Evolutionary conservation across 2,113 vertebrate genomes (phyloP), one percentile per base, ranked within the genome.

Genomic region (Heptranchias perlo): DNA sequence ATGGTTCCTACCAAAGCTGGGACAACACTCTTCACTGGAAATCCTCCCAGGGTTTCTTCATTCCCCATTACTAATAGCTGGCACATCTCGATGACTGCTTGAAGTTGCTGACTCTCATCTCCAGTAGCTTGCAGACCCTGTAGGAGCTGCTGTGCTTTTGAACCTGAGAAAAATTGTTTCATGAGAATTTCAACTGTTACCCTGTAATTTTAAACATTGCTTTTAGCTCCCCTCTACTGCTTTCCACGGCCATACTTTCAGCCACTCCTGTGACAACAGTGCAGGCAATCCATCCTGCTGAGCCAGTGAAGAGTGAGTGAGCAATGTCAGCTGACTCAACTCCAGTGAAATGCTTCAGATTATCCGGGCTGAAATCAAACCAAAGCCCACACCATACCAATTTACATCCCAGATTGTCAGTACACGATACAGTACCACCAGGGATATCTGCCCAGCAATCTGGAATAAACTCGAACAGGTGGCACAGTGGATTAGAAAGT

Each of bases 51-150:
- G 0, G 99, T 99, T 98, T 99, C 99, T 97, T 99, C 99, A 94
- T 99, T 99, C 94, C 99, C 99, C 99, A 99, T 99, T 96, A 99
- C 99, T 97, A 99, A 97, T 95, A 99, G 97, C 97, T 99, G 99
- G 97, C 99, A 99, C 99, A 99, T 99, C 97, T 99, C 99, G 96
- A 99, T 99, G 78, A 99, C 99, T 35, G 99, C 99, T 97, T 99
- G 99, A 87, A 99, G 98, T 95, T 99, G 99, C 96, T 99, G 99
- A 96, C 99, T 99, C 97, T 99, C 99, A 62, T 99, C 99, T 0
- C 98, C 98, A 96, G 99, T 99, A 64, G 99, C 99, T 98, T 99
- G 99, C 13, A 99, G 98, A 96, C 99, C 99, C 97, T 99, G 99
- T 39, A 99, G 98, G 96, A 99, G 98, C 97, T 99, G 99, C 96